Percentiles rank a stretch among this genome's conserved stretches.
Evolutionary conservation across 2,888 invertebrate species (phyloP).

Genomic region (Drosophila acutilabella): DNA sequence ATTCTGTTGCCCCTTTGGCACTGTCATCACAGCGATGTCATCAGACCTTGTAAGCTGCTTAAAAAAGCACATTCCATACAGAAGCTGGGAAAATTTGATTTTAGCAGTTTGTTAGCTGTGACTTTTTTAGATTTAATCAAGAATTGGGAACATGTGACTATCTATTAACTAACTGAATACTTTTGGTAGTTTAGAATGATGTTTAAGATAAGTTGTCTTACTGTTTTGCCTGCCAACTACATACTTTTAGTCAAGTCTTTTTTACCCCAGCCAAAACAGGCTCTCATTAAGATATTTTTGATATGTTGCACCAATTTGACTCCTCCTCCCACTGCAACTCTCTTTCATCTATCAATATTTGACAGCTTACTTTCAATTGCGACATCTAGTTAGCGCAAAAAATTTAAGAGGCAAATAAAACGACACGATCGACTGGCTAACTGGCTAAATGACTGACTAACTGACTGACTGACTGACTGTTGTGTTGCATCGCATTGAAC

Average conservation of each 20-base stretch:
- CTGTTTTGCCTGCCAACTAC: too few relatives aligned
- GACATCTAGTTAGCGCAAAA: constrained; percentile 77
- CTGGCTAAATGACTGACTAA: constrained; percentile 8
- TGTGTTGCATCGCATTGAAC: constrained; percentile 19
- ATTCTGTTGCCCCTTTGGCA: background rate
- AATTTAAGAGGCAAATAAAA: constrained; percentile 78
- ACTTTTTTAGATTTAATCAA: background rate
- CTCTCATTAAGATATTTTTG: too few relatives aligned
- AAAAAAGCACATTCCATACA: background rate
- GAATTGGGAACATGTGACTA: background rate
- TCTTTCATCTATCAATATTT: constrained; percentile 45
- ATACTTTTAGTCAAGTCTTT: too few relatives aligned
- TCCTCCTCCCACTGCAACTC: background rate
- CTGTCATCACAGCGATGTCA: background rate
- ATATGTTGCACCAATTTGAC: constrained; percentile 11
- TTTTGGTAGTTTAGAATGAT: too few relatives aligned
- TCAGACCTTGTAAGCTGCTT: background rate
- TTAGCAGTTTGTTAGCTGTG: background rate
- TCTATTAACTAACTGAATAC: too few relatives aligned
- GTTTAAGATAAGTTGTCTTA: too few relatives aligned
- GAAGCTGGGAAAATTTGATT: constrained; percentile 1
- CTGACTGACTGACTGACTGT: constrained; percentile 8
- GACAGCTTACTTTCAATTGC: constrained; percentile 82
- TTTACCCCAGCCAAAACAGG: too few relatives aligned
- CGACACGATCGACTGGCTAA: constrained; percentile 65